Base-by-base conservation (phyloP, 1,140 invertebrate species). In the Drosophila lacteicornis region DNA sequence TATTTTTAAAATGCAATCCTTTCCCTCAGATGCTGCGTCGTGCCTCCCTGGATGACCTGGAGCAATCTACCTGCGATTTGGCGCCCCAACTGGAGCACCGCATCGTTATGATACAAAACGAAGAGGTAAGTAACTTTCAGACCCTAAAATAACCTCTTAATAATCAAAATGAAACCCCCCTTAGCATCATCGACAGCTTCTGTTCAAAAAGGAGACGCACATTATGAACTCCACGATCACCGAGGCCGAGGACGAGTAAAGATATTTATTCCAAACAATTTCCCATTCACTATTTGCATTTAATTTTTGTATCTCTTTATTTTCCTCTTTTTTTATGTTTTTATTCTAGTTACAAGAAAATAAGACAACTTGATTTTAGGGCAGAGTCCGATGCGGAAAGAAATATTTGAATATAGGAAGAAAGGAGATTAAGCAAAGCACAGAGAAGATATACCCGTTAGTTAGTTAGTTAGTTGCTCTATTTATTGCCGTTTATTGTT, bases 1-100 rank as follows among this genome's bases (percentile, higher is more conserved):
- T 22, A 19, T 25, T 25, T 25, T 25, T 25, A 2, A 3, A 25
- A 25, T 25, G 4, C 3, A 25, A 25, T 25, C 22, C 22, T 25
- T 25, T 25, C 22, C 22, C 22, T 25, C 22, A 93, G 92, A 92
- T 93, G 88, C 56, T 95, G 2, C 93, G 96, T 22, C 94, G 96
- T 25, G 95, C 96, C 13, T 96, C 96, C 13, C 87, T 97, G 47
- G 96, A 97, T 82, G 96, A 97, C 80, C 92, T 97, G 57, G 96
- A 97, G 88, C 95, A 96, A 75, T 95, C 95, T 82, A 94, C 96
- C 1, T 97, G 96, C 91, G 95, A 96, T 45, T 92, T 97, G 60
- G 95, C 95, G 17, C 97, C 97, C 0, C 95, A 95, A 84, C 86
- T 96, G 11, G 96, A 97, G 80, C 95, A 96, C 75, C 93, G 97